Evolutionary conservation across 2,797 vertebrate species (phyloP).

Genomic region (Petrocephalus sullivani): DNA sequence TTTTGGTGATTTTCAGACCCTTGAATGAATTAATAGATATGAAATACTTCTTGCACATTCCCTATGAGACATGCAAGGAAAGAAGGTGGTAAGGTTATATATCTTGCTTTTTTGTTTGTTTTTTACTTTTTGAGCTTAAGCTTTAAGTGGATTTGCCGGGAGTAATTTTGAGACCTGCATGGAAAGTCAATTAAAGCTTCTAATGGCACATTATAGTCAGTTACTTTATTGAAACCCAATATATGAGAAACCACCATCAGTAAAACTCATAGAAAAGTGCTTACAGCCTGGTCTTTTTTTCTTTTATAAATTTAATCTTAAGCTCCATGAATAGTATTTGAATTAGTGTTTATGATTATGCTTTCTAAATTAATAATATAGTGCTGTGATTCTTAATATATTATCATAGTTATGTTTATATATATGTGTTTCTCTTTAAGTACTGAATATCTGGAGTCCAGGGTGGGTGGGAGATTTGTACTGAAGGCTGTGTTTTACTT

Average conservation of each 20-base stretch:
- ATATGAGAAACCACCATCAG: neutral
- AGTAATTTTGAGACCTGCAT: neutral
- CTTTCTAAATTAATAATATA: neutral
- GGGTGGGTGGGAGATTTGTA: neutral
- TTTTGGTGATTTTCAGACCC: constrained; percentile 58
- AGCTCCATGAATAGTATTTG: neutral
- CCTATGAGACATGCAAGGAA: constrained; percentile 81
- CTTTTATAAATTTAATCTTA: neutral
- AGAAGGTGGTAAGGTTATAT: constrained; percentile 69
- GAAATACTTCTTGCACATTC: constrained; percentile 83
- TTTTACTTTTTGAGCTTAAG: neutral
- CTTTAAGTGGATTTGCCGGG: neutral
- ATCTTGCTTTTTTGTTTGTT: neutral
- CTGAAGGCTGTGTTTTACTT: neutral
- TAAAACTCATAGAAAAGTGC: neutral
- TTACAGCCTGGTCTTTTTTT: neutral
- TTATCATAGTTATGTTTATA: neutral
- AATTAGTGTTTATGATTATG: neutral
- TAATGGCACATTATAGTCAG: neutral
- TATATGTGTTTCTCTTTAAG: neutral
- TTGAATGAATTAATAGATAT: constrained; percentile 75
- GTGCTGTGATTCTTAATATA: neutral
- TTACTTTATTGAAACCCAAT: neutral
- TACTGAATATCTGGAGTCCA: neutral
- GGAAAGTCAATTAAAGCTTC: neutral